Percentiles rank a stretch among this genome's conserved stretches.
Conservation (phyloP, 2,888 invertebrate species). For the Digitonthophagus gazella region DNA sequence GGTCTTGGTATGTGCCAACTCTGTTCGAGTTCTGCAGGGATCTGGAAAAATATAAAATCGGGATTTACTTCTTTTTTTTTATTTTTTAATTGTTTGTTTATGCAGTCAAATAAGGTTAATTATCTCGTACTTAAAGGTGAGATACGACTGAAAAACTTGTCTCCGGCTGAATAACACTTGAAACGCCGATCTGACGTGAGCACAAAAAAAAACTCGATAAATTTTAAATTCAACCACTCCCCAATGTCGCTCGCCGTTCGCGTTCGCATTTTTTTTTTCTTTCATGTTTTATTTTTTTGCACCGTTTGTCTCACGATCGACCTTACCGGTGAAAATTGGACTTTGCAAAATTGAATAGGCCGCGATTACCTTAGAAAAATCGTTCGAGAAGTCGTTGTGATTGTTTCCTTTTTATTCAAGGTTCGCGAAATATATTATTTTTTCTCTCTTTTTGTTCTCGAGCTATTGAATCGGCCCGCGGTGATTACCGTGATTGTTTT, state of each 20-base stretch:
- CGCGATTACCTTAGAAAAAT: neutral
- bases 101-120: neutral
- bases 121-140: neutral
- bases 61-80: no score
- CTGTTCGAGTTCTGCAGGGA: slow-evolving; percentile 47
- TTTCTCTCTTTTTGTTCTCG: neutral
- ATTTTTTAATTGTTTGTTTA: no score
- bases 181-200: neutral
- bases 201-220: neutral
- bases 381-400: slow-evolving; percentile 5
- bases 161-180: neutral
- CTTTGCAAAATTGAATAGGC: slow-evolving; percentile 5
- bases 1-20: slow-evolving; percentile 84
- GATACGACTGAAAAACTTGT: neutral
- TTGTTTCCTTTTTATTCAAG: slow-evolving; percentile 9
- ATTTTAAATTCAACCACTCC: neutral
- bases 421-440: neutral
- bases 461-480: neutral
- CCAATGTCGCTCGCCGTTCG: neutral
- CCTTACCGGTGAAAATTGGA: neutral
- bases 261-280: neutral
- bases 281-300: neutral
- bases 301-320: neutral
- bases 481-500: neutral
- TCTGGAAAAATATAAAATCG: slow-evolving; percentile 28